Conservation (phyloP, 1,140 invertebrate genomes). For the Atta colombica region DNA sequence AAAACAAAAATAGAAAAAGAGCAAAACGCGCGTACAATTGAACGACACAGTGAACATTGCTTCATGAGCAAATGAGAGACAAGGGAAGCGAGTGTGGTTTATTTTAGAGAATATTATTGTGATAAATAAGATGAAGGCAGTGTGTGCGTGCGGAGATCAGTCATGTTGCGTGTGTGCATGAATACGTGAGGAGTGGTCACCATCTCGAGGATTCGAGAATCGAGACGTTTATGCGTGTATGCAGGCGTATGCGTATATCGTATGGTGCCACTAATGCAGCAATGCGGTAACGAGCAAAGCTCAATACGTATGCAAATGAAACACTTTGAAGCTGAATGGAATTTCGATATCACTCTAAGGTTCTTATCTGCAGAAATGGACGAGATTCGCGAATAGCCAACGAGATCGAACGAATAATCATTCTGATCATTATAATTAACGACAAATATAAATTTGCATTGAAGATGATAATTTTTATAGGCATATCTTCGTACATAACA, state of each 20-base stretch:
- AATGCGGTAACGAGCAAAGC: constrained; percentile 43
- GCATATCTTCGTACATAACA: not conserved
- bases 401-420: not conserved
- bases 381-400: constrained; percentile 41
- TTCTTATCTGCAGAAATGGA: constrained; percentile 66
- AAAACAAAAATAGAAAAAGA: not conserved
- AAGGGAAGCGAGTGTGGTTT: constrained; percentile 80
- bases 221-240: constrained; percentile 6
- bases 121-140: constrained; percentile 82
- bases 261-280: not conserved
- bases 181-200: constrained; percentile 37
- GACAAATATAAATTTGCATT: constrained; percentile 1
- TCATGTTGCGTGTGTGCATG: not conserved
- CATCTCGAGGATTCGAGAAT: constrained; percentile 44
- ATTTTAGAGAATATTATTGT: constrained; percentile 84
- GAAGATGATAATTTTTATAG: not conserved
- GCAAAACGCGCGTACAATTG: constrained; percentile 20
- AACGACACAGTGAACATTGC: constrained; percentile 71
- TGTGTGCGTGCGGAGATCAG: constrained; percentile 29
- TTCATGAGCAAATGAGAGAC: constrained; percentile 75
- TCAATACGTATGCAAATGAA: constrained; percentile 66
- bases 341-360: constrained; percentile 70
- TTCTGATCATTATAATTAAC: not conserved
- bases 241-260: not conserved
- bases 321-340: constrained; percentile 67